Evolutionary conservation across 2,888 invertebrate species (phyloP), one percentile per base, ranked within the genome.

Genomic region (Leptopterna dolabrata): DNA sequence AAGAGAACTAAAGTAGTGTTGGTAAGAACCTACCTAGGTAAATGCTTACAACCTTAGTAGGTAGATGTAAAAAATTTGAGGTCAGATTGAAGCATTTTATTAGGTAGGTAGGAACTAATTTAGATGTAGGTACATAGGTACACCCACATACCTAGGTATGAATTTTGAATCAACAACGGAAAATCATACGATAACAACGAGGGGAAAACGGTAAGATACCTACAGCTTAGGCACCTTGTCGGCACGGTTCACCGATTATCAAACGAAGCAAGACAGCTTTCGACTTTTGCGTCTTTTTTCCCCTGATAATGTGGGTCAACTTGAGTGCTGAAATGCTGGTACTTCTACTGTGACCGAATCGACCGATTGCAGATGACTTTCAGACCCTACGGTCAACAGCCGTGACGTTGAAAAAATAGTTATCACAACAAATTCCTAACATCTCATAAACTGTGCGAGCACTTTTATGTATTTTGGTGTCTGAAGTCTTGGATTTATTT

Each of bases 251-350:
- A 83, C 70, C 19, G 63, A 71, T 45, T 45, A 43, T 41, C 83
- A 83, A 83, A 16, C 83, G 81, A 71, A 83, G 71, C 83, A 71
- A 41, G 29, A 83, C 63, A 36, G 45, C 83, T 83, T 71, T 83
- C 83, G 43, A 81, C 47, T 36, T 45, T n/a, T n/a, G n/a, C 24
- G 16, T 73, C 36, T 30, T 36, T 73, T 30, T n/a, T 6, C 73
- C 16, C 29, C 9, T 13, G 3, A 16, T 16, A 6, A 73, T n/a
- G 41, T 73, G 19, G 73, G 36, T 36, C 73, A 24, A 27, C 27
- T 63, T 24, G 7, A n/a, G 24, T 19, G n/a, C 7, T 4, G 36
- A 36, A 36, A 7, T 36, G 7, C 36, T n/a, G n/a, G 36, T 36
- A 36, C 36, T 4, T 2, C 4, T 51, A 51, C 63, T 63, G 7